Conservation (phyloP, 2,888 invertebrate genomes). For the Diploptera punctata region DNA sequence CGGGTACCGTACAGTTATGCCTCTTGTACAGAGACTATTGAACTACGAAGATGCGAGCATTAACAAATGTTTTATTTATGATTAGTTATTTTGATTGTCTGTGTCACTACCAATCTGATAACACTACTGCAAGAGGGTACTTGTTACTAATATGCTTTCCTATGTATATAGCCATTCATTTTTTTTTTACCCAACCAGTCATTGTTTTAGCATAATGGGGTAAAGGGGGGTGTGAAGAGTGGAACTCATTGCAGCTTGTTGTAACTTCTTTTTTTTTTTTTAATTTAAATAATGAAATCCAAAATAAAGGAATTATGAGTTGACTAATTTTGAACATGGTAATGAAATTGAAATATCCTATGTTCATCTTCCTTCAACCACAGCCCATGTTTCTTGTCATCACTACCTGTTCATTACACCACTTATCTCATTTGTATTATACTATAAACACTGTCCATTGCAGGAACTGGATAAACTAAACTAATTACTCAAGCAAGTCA, state of each 20-base stretch:
- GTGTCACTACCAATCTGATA: not conserved
- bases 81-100: not conserved
- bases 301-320: conserved; percentile 8
- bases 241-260: conserved; percentile 18
- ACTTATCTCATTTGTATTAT: no score
- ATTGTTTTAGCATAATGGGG: not conserved
- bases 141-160: not conserved
- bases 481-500: no score
- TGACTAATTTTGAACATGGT: not conserved
- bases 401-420: no score
- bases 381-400: no score
- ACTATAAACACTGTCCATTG: no score
- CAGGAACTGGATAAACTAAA: no score
- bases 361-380: no score
- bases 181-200: not conserved
- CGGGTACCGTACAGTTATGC: not conserved
- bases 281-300: not conserved
- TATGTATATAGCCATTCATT: not conserved
- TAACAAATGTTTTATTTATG: conserved; percentile 17
- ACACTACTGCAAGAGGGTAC: not conserved
- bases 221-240: not conserved
- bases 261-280: not conserved
- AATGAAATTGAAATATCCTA: no score
- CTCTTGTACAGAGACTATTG: not conserved
- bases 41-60: not conserved